phyloP scores from a whole-genome alignment of 92 coral and sea anemone genomes.

The Virgularia gustaviana region DNA sequence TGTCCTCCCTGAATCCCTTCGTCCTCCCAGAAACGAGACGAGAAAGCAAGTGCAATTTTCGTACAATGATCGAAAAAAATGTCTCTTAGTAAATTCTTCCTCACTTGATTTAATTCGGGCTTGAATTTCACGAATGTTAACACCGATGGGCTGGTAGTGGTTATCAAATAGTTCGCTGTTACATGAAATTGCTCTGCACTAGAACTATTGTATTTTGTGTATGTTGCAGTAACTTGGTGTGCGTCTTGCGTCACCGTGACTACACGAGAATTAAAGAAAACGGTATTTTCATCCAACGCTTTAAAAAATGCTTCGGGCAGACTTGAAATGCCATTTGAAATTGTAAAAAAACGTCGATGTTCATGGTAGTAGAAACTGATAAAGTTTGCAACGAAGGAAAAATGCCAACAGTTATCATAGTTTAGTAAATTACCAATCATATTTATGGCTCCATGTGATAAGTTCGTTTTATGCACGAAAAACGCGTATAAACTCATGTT shows the following conservation, averaged over 20 bases:
- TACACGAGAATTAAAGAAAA: background rate
- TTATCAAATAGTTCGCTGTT: too few species aligned
- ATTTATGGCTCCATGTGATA: background rate
- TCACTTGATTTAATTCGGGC: too few species aligned
- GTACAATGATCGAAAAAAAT: background rate
- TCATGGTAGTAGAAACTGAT: background rate
- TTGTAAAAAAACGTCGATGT: background rate
- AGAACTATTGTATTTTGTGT: background rate
- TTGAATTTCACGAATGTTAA: too few species aligned
- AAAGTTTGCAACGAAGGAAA: background rate
- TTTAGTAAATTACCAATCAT: background rate
- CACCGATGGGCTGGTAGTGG: too few species aligned
- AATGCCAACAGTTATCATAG: background rate
- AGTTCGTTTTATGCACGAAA: background rate
- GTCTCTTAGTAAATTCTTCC: too few species aligned
- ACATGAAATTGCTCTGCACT: background rate
- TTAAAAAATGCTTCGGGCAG: conserved; percentile 8
- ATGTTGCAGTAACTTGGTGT: background rate
- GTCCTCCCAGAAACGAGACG: conserved; percentile 39
- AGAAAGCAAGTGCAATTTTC: conserved; percentile 7
- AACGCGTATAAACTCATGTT: background rate
- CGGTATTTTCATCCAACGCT: background rate
- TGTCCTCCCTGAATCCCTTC: conserved; percentile 45
- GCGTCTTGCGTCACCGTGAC: background rate
- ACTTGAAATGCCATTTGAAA: background rate